Evolutionary conservation across 2,113 vertebrate species (phyloP).

Genomic region (Phrynosoma blainvillii): DNA sequence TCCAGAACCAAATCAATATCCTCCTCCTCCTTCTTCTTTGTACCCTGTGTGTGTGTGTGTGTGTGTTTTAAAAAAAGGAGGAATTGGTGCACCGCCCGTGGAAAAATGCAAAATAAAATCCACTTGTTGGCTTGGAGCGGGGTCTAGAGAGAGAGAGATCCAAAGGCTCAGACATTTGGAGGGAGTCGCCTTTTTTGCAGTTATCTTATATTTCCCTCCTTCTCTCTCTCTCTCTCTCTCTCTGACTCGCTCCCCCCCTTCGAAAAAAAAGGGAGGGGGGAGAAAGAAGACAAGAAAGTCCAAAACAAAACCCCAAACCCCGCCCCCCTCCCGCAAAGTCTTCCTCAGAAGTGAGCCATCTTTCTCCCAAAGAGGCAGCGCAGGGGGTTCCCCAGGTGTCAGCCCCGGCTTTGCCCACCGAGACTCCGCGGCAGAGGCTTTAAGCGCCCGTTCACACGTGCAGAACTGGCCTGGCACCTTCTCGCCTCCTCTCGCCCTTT

Average conservation of each 20-base stretch:
- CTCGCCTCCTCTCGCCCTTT: neutral
- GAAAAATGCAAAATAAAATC: conserved; percentile 18
- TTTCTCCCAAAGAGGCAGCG: conserved; percentile 58
- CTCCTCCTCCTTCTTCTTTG: no score
- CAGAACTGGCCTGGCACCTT: neutral
- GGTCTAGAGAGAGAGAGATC: conserved; percentile 30
- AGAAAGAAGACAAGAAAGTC: neutral
- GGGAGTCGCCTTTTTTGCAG: conserved; percentile 8
- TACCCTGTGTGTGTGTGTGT: no score
- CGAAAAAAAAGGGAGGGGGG: neutral
- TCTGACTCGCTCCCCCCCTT: neutral
- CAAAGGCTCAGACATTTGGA: conserved; percentile 23
- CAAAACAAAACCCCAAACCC: conserved; percentile 22
- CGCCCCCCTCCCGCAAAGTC: conserved; percentile 24
- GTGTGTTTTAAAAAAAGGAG: neutral
- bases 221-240: conserved; percentile 24
- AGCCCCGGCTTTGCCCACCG: conserved; percentile 74
- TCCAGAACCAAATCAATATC: no score
- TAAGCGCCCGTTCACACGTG: conserved; percentile 69
- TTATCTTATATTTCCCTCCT: conserved; percentile 40
- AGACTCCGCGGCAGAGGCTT: conserved; percentile 73
- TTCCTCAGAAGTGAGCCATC: conserved; percentile 72
- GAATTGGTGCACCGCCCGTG: neutral
- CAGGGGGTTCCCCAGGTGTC: conserved; percentile 74
- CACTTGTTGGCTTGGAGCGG: conserved; percentile 48